Base-by-base conservation (phyloP, 2,113 vertebrate genomes). In the Mus spicilegus region DNA sequence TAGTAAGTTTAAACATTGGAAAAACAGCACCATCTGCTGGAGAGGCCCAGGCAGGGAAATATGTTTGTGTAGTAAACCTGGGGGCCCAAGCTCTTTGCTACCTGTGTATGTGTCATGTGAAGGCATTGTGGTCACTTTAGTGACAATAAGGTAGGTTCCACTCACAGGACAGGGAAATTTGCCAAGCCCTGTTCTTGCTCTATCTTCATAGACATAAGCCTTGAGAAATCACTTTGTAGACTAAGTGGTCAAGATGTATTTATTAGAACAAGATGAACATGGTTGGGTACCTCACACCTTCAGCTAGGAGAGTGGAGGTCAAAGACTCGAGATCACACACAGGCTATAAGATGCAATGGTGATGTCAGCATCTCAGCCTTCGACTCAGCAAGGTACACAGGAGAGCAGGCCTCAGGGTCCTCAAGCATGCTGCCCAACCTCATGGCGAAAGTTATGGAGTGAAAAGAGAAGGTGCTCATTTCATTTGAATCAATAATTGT, bases 21-120 rank as follows among this genome's bases (percentile, higher is more conserved):
- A 97, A 96, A 97, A 97, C 94, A 98, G 98, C 98, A 96, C 98
- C 98, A 98, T 96, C 98, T 99, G 78, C 98, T 99, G 98, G 98
- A 97, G 95, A 97, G 84, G 92, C 90, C 39, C 42, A 91, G 19
- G 51, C 92, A 96, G 69, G 78, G 51, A 96, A 88, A n/a, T 11
- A 17, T 1, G 5, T 78, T 54, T 28, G n/a, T 70, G 19, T 75
- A n/a, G 65, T 87, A 33, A 86, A 33, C 67, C 61, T 49, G 36
- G 61, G 95, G 24, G 13, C 26, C 76, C 24, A 65, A 87, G 61
- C 26, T n/a, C 33, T 70, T 33, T 5, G 12, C 67, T 69, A 46
- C 24, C 1, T 6, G 0, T 49, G 4, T 85, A 65, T 33, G 28
- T n/a, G 16, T 91, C 46, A 81, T 33, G 33, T 54, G 56, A 46